A percentile compares a stretch with the other conserved stretches of the same genome.
phyloP scores from a whole-genome alignment of 2,888 invertebrate genomes.

The Ligdia adustata region DNA sequence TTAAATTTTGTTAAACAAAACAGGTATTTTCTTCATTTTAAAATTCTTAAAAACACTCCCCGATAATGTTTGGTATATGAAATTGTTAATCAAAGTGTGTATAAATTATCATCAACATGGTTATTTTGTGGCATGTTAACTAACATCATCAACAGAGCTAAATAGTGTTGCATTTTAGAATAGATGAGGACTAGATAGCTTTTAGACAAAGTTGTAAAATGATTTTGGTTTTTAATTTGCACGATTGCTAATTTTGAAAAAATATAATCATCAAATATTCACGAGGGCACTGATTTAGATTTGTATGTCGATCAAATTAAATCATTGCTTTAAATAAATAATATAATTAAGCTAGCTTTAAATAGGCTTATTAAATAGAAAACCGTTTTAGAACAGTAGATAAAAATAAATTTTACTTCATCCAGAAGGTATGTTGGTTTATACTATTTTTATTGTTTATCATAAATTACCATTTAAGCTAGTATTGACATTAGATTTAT shows the following conservation, averaged over 20 bases:
- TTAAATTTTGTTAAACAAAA: no score
- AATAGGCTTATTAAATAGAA: conserved; percentile 41
- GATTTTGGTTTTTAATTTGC: conserved; percentile 27
- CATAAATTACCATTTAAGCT: no score
- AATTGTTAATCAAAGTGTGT: conserved; percentile 5
- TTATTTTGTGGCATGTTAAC: conserved; percentile 55
- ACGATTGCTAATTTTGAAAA: conserved; percentile 29
- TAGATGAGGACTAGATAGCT: conserved; percentile 62
- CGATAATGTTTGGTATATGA: not conserved
- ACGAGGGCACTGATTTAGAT: conserved; percentile 53
- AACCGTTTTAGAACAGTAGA: conserved; percentile 22
- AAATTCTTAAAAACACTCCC: conserved; percentile 1
- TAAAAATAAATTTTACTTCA: no score
- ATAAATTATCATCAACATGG: conserved; percentile 36
- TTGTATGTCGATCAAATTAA: conserved; percentile 37
- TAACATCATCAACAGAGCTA: conserved; percentile 53
- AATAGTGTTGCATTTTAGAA: conserved; percentile 63
- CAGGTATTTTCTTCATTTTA: no score
- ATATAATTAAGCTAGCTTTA: conserved; percentile 46
- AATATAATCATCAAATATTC: conserved; percentile 45
- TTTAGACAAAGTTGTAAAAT: conserved; percentile 53
- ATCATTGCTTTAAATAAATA: conserved; percentile 45
- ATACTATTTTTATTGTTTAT: conserved; percentile 10
- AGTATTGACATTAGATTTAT: no score
- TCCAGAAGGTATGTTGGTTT: conserved; percentile 11